Percentiles rank a stretch among this genome's conserved stretches.
These are phyloP conservation scores for Drosophila lini DNA, from an alignment of 1,140 invertebrate genomes.

Conservation along the genomic window DNA sequence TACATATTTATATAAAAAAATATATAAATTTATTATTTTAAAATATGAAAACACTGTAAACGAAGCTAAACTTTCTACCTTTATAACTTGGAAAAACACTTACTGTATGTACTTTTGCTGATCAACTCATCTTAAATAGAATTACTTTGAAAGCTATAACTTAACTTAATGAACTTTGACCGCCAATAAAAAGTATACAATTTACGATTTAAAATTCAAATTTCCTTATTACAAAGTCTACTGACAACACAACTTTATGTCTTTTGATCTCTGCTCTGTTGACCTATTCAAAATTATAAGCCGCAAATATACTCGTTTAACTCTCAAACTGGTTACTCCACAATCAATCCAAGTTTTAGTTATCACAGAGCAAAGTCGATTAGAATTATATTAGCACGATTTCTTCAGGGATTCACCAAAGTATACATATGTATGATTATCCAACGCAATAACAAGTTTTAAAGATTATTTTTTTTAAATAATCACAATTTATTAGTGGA, in stretches of 20 bases:
- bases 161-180: neutral
- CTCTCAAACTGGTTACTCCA: slow-evolving; percentile 18
- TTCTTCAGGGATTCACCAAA: slow-evolving; percentile 1
- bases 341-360: slow-evolving; percentile 3
- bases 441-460: slow-evolving; percentile 1
- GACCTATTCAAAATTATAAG: slow-evolving; percentile 10
- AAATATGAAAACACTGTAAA: too few species aligned
- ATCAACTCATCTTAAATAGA: too few species aligned
- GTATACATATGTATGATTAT: neutral
- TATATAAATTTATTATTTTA: neutral
- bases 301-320: neutral
- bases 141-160: neutral
- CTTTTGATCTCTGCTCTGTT: neutral
- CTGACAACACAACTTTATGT: neutral
- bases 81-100: too few species aligned
- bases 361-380: slow-evolving; percentile 1
- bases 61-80: neutral
- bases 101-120: too few species aligned
- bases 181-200: neutral
- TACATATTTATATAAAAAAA: too few species aligned
- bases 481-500: slow-evolving; percentile 4
- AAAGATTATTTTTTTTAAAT: neutral
- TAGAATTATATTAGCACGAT: slow-evolving; percentile 4
- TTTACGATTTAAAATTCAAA: neutral
- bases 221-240: neutral